Conservation (phyloP, 2,797 vertebrate species). For the Erethizon dorsatum region DNA sequence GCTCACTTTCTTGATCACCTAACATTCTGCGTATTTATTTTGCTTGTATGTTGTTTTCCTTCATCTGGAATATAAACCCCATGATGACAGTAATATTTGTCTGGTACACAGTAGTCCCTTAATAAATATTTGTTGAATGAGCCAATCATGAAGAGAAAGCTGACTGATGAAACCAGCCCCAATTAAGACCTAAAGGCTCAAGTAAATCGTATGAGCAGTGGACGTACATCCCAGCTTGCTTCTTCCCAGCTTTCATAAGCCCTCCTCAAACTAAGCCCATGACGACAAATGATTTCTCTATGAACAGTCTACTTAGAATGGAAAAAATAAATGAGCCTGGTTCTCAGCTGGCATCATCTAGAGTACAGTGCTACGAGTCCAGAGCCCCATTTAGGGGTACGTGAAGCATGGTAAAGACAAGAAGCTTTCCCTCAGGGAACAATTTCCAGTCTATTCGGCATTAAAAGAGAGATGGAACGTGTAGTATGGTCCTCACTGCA, state of each 20-base stretch:
- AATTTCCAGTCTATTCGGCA: background rate
- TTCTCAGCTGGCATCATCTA: background rate
- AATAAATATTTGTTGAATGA: conserved; percentile 19
- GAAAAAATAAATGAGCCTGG: background rate
- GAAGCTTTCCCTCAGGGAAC: background rate
- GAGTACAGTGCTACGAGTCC: background rate
- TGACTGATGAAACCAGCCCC: background rate
- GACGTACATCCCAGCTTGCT: background rate
- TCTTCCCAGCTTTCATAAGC: background rate
- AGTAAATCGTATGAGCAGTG: background rate
- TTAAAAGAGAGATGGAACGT: background rate
- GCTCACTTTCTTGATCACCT: background rate
- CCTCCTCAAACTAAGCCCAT: background rate
- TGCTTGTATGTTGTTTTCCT: background rate
- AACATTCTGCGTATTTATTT: background rate
- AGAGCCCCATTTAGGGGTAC: background rate
- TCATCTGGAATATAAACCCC: background rate
- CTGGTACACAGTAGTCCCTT: background rate
- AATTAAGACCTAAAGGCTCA: background rate
- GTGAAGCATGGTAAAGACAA: background rate
- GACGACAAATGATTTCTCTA: background rate
- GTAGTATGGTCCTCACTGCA: background rate
- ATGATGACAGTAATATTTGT: background rate
- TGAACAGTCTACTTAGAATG: background rate
- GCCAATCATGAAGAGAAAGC: background rate